Conservation (phyloP, 2,113 vertebrate species). For the Fulica atra region DNA sequence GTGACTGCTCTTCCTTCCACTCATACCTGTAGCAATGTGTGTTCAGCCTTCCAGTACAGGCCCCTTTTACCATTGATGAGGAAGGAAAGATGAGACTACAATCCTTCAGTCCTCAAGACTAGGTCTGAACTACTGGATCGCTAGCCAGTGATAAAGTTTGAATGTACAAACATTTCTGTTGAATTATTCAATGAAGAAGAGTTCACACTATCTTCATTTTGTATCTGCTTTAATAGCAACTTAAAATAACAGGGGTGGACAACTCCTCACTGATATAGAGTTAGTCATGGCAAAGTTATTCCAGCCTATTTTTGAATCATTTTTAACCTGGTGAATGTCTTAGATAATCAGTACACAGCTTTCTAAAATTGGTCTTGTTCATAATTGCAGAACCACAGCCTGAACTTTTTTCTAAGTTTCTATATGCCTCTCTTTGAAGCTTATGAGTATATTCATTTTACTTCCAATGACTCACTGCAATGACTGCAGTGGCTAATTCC, state of each 20-base stretch:
- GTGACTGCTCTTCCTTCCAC: not conserved
- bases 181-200: not conserved
- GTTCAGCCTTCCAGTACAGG: not conserved
- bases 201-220: not conserved
- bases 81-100: not conserved
- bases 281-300: not conserved
- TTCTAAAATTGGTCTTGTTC: not conserved
- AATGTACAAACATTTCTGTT: not conserved
- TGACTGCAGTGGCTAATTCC: not conserved
- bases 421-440: not conserved
- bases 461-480: not conserved
- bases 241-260: not conserved
- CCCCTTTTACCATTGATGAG: not conserved
- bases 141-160: not conserved
- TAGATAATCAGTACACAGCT: not conserved
- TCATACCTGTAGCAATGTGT: fast-evolving
- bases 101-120: not conserved
- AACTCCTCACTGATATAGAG: not conserved
- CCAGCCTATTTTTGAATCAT: not conserved
- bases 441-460: not conserved
- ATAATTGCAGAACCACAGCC: not conserved
- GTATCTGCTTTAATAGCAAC: not conserved
- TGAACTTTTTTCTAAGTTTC: not conserved
- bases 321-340: not conserved
- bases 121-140: not conserved